Conservation (phyloP, 2,113 vertebrate species). For the Cisticola juncidis region DNA sequence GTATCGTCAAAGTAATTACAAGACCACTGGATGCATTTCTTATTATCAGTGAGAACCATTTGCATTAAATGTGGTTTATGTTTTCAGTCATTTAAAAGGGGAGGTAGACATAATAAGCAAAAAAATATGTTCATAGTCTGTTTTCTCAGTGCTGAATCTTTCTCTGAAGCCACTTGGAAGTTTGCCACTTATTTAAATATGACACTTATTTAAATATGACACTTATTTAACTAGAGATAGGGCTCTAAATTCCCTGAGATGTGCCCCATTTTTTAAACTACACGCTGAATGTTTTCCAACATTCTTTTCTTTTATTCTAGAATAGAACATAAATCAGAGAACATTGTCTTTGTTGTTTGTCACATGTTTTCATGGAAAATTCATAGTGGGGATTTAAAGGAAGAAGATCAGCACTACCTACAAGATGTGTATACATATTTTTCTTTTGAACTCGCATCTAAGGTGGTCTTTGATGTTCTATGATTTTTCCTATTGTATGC, state of each 20-base stretch:
- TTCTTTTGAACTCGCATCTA: not conserved
- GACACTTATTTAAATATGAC: not conserved
- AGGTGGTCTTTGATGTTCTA: constrained; percentile 1
- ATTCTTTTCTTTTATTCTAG: not conserved
- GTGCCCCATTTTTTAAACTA: not conserved
- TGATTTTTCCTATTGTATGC: constrained; percentile 23
- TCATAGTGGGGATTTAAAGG: constrained; percentile 8
- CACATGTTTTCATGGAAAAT: constrained; percentile 40
- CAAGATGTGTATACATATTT: not conserved
- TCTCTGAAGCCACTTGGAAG: not conserved
- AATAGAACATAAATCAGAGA: constrained; percentile 19
- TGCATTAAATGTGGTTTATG: not conserved
- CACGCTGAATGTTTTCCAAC: not conserved
- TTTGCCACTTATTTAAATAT: not conserved
- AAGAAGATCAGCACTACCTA: constrained; percentile 9
- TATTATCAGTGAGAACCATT: not conserved
- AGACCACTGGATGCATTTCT: not conserved
- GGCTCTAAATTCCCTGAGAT: not conserved
- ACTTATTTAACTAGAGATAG: not conserved
- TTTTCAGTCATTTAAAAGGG: not conserved
- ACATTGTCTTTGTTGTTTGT: constrained; percentile 5
- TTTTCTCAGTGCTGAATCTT: not conserved
- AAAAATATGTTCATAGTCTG: not conserved
- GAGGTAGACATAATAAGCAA: not conserved
- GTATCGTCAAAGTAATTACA: not conserved